Percentiles rank a stretch among this genome's conserved stretches.
phyloP scores from a whole-genome alignment of 1,140 invertebrate species.

The Sarcophaga bullata region DNA sequence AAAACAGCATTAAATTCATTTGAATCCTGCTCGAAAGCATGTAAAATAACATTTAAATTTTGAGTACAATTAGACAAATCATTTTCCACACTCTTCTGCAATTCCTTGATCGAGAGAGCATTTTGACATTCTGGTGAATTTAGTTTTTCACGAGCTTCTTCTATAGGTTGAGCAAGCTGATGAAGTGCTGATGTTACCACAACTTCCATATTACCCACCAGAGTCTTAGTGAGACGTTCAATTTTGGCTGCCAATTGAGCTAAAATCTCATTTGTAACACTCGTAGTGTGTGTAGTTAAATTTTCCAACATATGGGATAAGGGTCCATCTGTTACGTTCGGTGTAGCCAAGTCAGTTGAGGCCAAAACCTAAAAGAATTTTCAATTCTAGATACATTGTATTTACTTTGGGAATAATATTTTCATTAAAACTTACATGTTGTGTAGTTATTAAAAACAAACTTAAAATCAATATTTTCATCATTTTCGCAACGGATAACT shows the following conservation, averaged over 20 bases:
- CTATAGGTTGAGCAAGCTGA: not conserved
- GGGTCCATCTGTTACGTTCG: not conserved
- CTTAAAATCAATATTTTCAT: constrained; percentile 2
- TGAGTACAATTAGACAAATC: not conserved
- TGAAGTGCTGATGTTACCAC: not conserved
- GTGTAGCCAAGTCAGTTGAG: not conserved
- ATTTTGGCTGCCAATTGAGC: not conserved
- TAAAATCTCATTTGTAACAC: not conserved
- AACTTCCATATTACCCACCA: constrained; percentile 28
- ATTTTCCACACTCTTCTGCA: not conserved
- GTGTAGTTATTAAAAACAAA: not conserved
- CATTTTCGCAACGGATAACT: not conserved
- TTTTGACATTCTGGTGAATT: not conserved
- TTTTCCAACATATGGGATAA: constrained; percentile 20
- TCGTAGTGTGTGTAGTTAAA: not conserved
- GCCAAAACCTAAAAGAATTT: not conserved
- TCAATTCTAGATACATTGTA: not conserved
- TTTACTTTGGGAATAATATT: not conserved
- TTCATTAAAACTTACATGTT: not conserved
- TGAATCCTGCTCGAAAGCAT: not conserved
- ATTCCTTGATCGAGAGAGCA: not conserved
- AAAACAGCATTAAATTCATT: not conserved
- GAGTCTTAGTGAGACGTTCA: not conserved
- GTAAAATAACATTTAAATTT: not conserved
- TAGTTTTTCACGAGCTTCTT: not conserved